Evolutionary conservation across 2,113 vertebrate genomes (phyloP).

Genomic region (Leiothrix lutea): DNA sequence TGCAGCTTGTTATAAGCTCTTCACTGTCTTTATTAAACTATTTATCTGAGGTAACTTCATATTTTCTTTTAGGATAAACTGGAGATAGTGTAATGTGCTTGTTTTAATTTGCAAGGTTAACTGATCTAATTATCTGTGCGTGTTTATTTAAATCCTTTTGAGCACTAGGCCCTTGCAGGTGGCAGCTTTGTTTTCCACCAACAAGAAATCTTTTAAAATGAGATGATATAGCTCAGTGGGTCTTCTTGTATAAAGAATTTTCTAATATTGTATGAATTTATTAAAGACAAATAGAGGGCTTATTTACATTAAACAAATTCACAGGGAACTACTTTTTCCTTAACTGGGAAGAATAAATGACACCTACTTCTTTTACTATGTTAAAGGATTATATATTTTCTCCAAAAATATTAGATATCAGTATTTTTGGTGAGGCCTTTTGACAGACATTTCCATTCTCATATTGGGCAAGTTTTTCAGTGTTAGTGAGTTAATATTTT

Average conservation of each 20-base stretch:
- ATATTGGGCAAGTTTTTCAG: not conserved
- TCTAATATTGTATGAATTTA: slow-evolving; percentile 74
- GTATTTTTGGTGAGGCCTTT: not conserved
- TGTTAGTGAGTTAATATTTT: not conserved
- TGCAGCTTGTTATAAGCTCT: not conserved
- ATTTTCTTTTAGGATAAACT: slow-evolving; percentile 80
- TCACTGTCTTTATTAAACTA: slow-evolving; percentile 65
- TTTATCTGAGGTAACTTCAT: slow-evolving; percentile 73
- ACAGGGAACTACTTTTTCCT: slow-evolving; percentile 1
- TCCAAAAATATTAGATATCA: not conserved
- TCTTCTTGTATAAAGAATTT: slow-evolving; percentile 69
- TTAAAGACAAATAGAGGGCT: slow-evolving; percentile 66
- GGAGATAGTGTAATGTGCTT: slow-evolving; percentile 75
- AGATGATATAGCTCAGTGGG: slow-evolving; percentile 69
- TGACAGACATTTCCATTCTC: not conserved
- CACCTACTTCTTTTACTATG: not conserved
- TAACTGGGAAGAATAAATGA: not conserved
- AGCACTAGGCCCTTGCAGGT: slow-evolving; percentile 69
- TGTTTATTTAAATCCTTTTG: slow-evolving; percentile 75
- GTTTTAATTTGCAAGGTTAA: slow-evolving; percentile 82
- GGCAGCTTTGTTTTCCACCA: slow-evolving; percentile 75
- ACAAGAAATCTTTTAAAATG: slow-evolving; percentile 76
- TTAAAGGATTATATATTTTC: not conserved
- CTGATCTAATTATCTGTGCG: slow-evolving; percentile 80
- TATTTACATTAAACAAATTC: slow-evolving; percentile 76